These are phyloP conservation scores for Mola mola DNA, from an alignment of 2,113 vertebrate species.

Conservation along the genomic window DNA sequence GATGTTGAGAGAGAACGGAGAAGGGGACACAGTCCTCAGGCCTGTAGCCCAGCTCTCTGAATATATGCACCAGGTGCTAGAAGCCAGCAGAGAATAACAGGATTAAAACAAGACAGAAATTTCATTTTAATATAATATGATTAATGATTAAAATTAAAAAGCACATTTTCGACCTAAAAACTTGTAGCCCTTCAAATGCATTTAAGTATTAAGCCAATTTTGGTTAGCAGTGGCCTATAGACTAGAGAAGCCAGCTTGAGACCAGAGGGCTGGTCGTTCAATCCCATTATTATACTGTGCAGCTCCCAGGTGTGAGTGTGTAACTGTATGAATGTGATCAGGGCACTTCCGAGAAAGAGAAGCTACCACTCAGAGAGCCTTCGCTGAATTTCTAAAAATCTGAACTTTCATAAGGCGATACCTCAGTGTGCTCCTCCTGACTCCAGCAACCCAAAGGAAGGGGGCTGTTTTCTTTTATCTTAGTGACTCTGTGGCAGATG, in stretches of 20 bases:
- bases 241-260: too few relatives aligned
- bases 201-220: too few relatives aligned
- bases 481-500: conserved; percentile 71
- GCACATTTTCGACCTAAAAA: not conserved
- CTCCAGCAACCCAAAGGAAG: conserved; percentile 57
- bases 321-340: too few relatives aligned
- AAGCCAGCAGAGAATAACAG: conserved; percentile 17
- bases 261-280: too few relatives aligned
- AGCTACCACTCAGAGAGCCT: too few relatives aligned
- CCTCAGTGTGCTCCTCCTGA: conserved; percentile 77
- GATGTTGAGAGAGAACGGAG: conserved; percentile 83
- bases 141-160: not conserved
- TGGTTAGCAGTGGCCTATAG: too few relatives aligned
- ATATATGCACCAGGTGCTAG: conserved; percentile 78
- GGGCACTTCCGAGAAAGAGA: too few relatives aligned
- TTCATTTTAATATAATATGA: not conserved
- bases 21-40: conserved; percentile 77
- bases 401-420: conserved; percentile 44
- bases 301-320: too few relatives aligned
- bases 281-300: too few relatives aligned
- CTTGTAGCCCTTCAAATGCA: not conserved
- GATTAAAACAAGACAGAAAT: not conserved
- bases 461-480: conserved; percentile 52
- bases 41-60: conserved; percentile 79
- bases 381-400: too few relatives aligned